Evolutionary conservation across 2,888 invertebrate genomes (phyloP).

Genomic region (Candidula unifasciata): DNA sequence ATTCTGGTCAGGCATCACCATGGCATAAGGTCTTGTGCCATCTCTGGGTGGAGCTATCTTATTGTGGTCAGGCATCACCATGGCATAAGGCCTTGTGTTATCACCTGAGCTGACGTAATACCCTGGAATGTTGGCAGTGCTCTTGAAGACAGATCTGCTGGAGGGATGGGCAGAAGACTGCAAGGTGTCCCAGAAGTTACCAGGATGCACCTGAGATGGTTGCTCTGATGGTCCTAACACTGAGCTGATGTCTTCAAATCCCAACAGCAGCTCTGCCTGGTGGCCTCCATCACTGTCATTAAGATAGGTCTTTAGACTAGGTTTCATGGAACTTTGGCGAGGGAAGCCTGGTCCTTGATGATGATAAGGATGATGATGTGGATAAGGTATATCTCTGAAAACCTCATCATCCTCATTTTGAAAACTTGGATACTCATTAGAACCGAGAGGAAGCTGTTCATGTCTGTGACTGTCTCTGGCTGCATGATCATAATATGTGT

Average conservation of each 20-base stretch:
- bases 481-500: background rate
- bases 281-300: conserved; percentile 53
- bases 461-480: conserved; percentile 20
- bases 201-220: conserved; percentile 30
- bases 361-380: background rate
- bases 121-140: conserved; percentile 12
- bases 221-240: conserved; percentile 65
- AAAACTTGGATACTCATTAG: conserved; percentile 57
- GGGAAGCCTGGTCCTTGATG: conserved; percentile 61
- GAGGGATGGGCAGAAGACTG: conserved; percentile 28
- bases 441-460: background rate
- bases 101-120: conserved; percentile 33
- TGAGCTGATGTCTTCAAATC: conserved; percentile 66
- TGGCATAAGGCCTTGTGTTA: conserved; percentile 9
- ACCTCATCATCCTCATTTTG: conserved; percentile 65
- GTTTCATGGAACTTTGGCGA: conserved; percentile 73
- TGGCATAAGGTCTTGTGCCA: too few species aligned
- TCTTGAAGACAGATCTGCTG: background rate
- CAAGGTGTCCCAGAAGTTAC: background rate
- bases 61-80: conserved; percentile 30
- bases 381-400: conserved; percentile 58
- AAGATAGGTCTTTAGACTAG: conserved; percentile 66
- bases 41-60: conserved; percentile 39
- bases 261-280: conserved; percentile 52
- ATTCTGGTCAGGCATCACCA: too few species aligned